These are phyloP conservation scores for Magallana ariakensis DNA, from an alignment of 1,140 invertebrate genomes.

Conservation along the genomic window DNA sequence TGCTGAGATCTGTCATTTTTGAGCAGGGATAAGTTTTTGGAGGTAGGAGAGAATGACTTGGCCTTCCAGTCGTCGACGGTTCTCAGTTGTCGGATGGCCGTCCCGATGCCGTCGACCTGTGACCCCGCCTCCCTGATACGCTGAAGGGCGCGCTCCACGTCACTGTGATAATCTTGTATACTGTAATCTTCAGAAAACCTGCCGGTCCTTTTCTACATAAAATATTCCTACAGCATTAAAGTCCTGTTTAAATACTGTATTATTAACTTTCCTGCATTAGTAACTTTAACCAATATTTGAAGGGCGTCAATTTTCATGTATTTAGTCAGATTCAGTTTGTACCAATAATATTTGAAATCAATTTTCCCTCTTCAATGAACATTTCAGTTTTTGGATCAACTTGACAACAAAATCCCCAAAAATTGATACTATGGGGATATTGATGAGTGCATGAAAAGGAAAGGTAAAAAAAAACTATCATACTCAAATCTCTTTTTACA, in stretches of 20 bases:
- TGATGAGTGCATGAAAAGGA: too few relatives aligned
- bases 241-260: too few relatives aligned
- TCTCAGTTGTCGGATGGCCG: constrained; percentile 9
- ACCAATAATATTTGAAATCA: too few relatives aligned
- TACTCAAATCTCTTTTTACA: too few relatives aligned
- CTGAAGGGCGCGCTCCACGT: neutral
- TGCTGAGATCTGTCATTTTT: neutral
- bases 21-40: neutral
- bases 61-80: constrained; percentile 9
- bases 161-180: constrained; percentile 2
- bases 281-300: too few relatives aligned
- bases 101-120: neutral
- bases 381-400: too few relatives aligned
- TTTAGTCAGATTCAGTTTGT: too few relatives aligned
- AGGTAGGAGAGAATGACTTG: neutral
- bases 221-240: neutral
- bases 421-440: neutral
- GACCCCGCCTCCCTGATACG: neutral
- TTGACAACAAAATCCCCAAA: too few relatives aligned
- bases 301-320: too few relatives aligned
- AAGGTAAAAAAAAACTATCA: too few relatives aligned
- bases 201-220: neutral
- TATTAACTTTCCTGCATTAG: too few relatives aligned
- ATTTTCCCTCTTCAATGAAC: too few relatives aligned
- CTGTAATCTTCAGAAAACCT: neutral